Base-by-base conservation (phyloP, 1,140 invertebrate genomes). In the Hydropsyche tenuis region DNA sequence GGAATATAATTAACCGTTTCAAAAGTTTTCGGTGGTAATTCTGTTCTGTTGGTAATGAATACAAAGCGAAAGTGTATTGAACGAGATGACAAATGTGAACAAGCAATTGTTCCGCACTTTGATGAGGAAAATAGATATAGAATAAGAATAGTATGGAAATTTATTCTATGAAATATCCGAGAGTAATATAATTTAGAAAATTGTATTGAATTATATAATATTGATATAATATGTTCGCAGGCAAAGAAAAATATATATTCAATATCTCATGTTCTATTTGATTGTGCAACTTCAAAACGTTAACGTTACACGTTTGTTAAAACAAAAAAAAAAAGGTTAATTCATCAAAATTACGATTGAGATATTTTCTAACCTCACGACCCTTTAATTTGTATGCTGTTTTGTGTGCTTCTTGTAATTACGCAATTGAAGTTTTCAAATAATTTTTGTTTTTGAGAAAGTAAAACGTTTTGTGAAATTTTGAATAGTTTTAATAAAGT, bases 331-430 rank as follows among this genome's bases (percentile, higher is more conserved):
- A 45, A 65, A n/a, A 42, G 16, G 63, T 45, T 65, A 42, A 65
- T 43, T 65, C 23, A 22, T 65, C 63, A 65, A 65, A 42, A 25
- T 60, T 25, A 60, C 9, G n/a, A 60, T 25, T 37, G 30, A 37
- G 56, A 20, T 1, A 60, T 9, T 2, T 12, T 23, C 1, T 20
- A 23, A 56, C 20, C 23, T 9, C n/a, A 25, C 23, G 56, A 60
- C 56, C 56, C 18, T n/a, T 18, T 9, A 16, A 16, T 53, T 53
- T 11, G 11, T 60, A 12, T 25, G 22, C 22, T 4, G 56, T 60
- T 60, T 60, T 23, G 7, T 14, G 18, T 12, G 22, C 7, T 60
- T 60, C 22, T 18, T 9, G 30, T 37, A 2, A 56, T 56, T 56
- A 12, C 20, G 12, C 56, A 60, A 60, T 60, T 25, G 23, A 18